phyloP scores from a whole-genome alignment of 2,113 vertebrate genomes.

The human (Homo sapiens) region DNA sequence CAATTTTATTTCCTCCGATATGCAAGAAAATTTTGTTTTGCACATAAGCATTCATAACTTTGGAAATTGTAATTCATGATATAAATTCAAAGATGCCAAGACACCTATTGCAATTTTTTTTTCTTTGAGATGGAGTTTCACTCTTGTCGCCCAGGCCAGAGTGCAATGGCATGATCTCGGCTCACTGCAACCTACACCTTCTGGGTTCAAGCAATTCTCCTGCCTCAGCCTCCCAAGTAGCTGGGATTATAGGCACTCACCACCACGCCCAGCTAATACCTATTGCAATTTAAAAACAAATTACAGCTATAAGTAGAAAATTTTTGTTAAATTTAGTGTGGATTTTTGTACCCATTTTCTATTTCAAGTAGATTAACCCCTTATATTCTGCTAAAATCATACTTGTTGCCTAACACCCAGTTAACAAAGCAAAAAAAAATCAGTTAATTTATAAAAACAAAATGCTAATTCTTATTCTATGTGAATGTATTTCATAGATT shows the following conservation, averaged over 20 bases:
- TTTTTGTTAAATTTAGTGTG: constrained; percentile 82
- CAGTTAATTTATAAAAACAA: constrained; percentile 71
- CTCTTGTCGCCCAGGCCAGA: too few relatives aligned
- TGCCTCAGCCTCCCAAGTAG: too few relatives aligned
- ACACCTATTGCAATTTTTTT: constrained; percentile 73
- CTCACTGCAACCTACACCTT: too few relatives aligned
- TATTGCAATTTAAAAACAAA: constrained; percentile 76
- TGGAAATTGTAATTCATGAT: constrained; percentile 62
- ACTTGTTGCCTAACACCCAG: constrained; percentile 69
- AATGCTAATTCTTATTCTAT: constrained; percentile 76
- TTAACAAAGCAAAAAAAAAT: constrained; percentile 70
- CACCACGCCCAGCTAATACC: not conserved
- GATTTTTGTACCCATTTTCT: constrained; percentile 89
- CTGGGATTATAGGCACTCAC: too few relatives aligned
- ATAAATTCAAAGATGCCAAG: constrained; percentile 76
- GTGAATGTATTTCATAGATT: constrained; percentile 61
- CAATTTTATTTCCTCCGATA: constrained; percentile 44
- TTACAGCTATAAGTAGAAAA: constrained; percentile 53
- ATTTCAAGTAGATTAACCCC: constrained; percentile 88
- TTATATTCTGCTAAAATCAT: constrained; percentile 82
- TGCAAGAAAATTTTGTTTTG: constrained; percentile 52
- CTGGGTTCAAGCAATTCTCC: too few relatives aligned
- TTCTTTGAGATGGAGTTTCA: too few relatives aligned
- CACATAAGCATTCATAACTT: not conserved
- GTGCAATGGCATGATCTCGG: too few relatives aligned